Percentiles rank a stretch among this genome's conserved stretches.
Conservation (phyloP, 2,888 invertebrate species). For the Chrysolina americana region DNA sequence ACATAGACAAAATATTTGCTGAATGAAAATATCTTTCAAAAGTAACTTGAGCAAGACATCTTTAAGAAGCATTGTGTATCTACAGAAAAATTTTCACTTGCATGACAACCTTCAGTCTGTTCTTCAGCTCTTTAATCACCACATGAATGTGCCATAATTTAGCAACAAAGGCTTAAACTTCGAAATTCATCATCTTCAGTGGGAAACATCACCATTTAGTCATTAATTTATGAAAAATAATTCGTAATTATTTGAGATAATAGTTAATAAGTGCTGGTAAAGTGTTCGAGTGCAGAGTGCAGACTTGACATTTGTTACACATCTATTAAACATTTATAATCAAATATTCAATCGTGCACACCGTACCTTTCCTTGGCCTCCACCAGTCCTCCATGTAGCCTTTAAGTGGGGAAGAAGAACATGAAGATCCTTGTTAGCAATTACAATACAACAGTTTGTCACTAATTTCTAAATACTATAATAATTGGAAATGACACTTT, state of each 20-base stretch:
- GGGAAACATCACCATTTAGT: slow-evolving; percentile 6
- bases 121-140: no score
- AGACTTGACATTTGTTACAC: slow-evolving; percentile 23
- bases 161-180: no score
- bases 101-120: no score
- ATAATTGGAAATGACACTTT: slow-evolving; percentile 3
- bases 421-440: slow-evolving; percentile 77
- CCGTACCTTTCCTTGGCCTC: slow-evolving; percentile 93
- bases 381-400: slow-evolving; percentile 99
- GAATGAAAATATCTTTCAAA: no score
- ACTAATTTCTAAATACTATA: slow-evolving; percentile 48
- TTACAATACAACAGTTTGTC: slow-evolving; percentile 50
- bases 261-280: background rate
- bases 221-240: background rate
- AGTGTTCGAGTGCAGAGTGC: slow-evolving; percentile 29
- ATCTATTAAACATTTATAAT: slow-evolving; percentile 24
- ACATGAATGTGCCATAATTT: no score
- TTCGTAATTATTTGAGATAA: background rate
- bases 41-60: no score
- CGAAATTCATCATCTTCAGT: background rate
- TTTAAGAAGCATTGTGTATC: no score
- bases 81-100: no score
- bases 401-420: slow-evolving; percentile 91
- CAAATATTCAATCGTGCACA: slow-evolving; percentile 50
- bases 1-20: no score